A percentile compares a stretch with the other conserved stretches of the same genome.
These are phyloP conservation scores for Nephila pilipes DNA, from an alignment of 1,140 invertebrate genomes.

Conservation along the genomic window DNA sequence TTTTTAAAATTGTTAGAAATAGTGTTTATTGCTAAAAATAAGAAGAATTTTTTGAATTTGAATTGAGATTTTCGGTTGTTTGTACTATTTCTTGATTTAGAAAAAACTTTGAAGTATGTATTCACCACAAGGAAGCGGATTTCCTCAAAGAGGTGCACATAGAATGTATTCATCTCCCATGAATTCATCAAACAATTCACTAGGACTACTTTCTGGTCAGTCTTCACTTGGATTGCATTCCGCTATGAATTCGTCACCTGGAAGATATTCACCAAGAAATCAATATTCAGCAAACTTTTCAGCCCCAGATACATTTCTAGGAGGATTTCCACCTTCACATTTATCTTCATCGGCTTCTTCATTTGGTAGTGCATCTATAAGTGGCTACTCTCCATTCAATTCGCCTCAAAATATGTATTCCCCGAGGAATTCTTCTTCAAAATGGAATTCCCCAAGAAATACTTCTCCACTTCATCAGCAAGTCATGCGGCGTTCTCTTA, in stretches of 20 bases:
- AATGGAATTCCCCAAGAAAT: background rate
- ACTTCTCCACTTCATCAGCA: background rate
- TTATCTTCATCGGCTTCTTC: background rate
- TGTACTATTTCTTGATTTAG: background rate
- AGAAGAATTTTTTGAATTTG: no score
- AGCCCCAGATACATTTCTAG: background rate
- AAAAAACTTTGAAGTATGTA: background rate
- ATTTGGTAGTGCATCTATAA: background rate
- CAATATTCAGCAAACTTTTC: background rate
- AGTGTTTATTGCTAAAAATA: no score
- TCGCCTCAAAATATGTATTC: background rate
- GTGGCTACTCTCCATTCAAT: background rate
- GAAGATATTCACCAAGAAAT: conserved; percentile 1
- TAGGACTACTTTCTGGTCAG: background rate
- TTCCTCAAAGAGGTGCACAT: background rate
- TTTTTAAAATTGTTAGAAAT: no score
- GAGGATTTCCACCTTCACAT: background rate
- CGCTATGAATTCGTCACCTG: background rate
- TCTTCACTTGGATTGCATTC: background rate
- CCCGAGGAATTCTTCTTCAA: background rate
- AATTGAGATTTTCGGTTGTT: background rate
- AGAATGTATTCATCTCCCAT: background rate
- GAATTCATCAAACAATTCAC: background rate
- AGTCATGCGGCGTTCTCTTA: background rate
- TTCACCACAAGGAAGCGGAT: background rate